Base-by-base conservation (phyloP, 2,113 vertebrate genomes). In the Gallinago paraguaiae region DNA sequence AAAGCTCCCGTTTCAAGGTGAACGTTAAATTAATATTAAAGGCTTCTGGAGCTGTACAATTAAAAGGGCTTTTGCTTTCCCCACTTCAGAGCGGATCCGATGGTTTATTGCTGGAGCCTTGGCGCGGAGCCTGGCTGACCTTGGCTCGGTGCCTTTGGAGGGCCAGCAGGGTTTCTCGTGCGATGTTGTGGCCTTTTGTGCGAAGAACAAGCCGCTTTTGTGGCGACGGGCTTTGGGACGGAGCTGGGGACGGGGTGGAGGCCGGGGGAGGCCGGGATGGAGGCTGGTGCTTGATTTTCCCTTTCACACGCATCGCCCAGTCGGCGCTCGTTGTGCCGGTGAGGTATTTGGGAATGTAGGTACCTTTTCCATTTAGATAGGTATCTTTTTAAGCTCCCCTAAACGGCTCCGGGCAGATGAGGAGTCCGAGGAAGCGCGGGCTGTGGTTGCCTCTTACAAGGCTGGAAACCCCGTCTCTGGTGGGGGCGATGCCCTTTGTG, bases 111-210 rank as follows among this genome's bases (percentile, higher is more conserved):
- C 90, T 4, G 19, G 90, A 75, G 85, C 71, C 81, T 95, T 95
- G 92, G 95, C 95, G 51, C 45, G 1, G 27, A 84, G 94, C 95
- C 96, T 83, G 93, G 57, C 90, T 92, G 95, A 95, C 96, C 96
- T 94, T 96, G 95, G 89, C 90, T 90, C 88, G 28, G 0, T 82
- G 95, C 79, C 83, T 80, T 71, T 75, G 48, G 86, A 82, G 91
- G 60, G 50, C 57, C 93, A 95, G 95, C 80, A 0, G 93, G 90
- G 90, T 63, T 96, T 79, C 96, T 97, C 77, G 90, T 90, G 93
- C 3, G 2, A 93, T 8, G 41, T 46, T 41, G 88, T 53, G 94
- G 95, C 92, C 88, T 91, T 88, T 94, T 82, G 60, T 86, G 95
- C 7, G 3, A 41, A 63, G 93, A 96, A 92, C 90, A 93, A 94